These are phyloP conservation scores for Nerophis ophidion DNA, from an alignment of 2,113 vertebrate species.

Conservation along the genomic window DNA sequence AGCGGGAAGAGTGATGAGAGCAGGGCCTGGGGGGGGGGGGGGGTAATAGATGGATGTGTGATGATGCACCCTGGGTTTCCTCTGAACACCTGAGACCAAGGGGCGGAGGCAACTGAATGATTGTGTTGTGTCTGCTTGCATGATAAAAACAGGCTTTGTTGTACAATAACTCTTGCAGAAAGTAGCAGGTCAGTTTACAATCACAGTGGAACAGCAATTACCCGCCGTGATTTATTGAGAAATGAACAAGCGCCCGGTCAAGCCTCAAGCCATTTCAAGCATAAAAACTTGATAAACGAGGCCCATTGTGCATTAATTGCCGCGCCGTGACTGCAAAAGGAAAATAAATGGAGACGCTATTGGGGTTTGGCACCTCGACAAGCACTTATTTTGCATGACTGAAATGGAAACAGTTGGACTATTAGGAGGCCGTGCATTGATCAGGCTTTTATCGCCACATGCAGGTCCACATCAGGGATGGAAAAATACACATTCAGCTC, in stretches of 20 bases:
- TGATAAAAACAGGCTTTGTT: constrained; percentile 18
- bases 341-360: constrained; percentile 43
- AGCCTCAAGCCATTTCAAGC: constrained; percentile 16
- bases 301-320: constrained; percentile 34
- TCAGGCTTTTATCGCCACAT: constrained; percentile 30
- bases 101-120: constrained; percentile 23
- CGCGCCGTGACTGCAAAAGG: constrained; percentile 17
- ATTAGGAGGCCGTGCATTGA: constrained; percentile 15
- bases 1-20: constrained; percentile 56
- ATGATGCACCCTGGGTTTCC: constrained; percentile 38
- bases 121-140: constrained; percentile 2
- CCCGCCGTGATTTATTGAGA: constrained; percentile 30
- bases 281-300: constrained; percentile 39
- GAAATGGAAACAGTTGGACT: constrained; percentile 23
- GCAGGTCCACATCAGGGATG: constrained; percentile 14
- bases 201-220: constrained; percentile 33
- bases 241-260: constrained; percentile 37
- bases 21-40: constrained; percentile 1
- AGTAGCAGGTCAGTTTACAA: constrained; percentile 22
- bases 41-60: constrained; percentile 46
- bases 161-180: constrained; percentile 19
- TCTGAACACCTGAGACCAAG: constrained; percentile 55
- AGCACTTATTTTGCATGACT: constrained; percentile 11
- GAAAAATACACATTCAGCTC: constrained; percentile 4
- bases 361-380: constrained; percentile 30